phyloP scores from a whole-genome alignment of 1,140 invertebrate species.

The Neodiprion fabricii region DNA sequence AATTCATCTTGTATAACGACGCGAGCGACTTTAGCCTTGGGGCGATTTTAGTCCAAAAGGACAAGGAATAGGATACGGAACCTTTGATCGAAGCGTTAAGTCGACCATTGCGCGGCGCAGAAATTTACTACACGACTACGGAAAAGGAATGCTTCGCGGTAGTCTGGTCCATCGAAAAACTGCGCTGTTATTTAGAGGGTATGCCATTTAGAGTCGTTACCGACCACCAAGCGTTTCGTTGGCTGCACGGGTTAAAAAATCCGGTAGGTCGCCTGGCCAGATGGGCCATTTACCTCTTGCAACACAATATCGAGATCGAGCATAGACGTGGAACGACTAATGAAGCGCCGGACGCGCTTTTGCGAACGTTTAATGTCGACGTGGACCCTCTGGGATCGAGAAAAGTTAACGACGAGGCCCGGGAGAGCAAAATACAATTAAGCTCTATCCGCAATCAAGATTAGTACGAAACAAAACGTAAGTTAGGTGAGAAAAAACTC shows the following conservation, averaged over 20 bases:
- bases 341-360: conserved; percentile 22
- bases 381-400: conserved; percentile 15
- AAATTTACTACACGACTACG: conserved; percentile 10
- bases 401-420: conserved; percentile 17
- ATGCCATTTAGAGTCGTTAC: conserved; percentile 30
- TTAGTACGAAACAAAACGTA: conserved; percentile 15
- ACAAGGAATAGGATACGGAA: too few relatives aligned
- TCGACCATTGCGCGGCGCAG: background rate
- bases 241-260: conserved; percentile 8
- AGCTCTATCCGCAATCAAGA: conserved; percentile 18
- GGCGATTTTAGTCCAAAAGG: too few relatives aligned
- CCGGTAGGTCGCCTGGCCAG: conserved; percentile 12
- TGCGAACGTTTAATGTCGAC: conserved; percentile 19
- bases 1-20: conserved; percentile 18
- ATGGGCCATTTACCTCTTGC: conserved; percentile 21
- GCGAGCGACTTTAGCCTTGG: conserved; percentile 6
- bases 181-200: conserved; percentile 38
- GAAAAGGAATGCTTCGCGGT: conserved; percentile 10
- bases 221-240: conserved; percentile 33
- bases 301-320: conserved; percentile 23
- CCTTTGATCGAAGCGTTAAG: background rate
- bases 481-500: background rate
- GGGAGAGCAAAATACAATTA: conserved; percentile 10
- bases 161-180: conserved; percentile 28
- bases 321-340: conserved; percentile 23